Conservation (phyloP, 1,140 invertebrate species). For the Bombyx mori region DNA sequence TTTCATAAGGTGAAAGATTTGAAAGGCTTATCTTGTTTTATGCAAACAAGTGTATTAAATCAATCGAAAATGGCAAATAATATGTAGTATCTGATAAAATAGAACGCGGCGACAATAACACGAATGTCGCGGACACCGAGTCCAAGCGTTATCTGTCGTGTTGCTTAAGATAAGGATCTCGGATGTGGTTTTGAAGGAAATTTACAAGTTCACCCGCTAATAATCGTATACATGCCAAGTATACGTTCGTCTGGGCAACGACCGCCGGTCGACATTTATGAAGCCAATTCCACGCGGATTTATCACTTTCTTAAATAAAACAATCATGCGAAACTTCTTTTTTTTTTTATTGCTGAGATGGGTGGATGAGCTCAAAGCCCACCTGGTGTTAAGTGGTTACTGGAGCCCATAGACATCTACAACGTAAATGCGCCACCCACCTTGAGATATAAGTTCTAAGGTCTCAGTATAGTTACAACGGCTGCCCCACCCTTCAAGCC, state of each 20-base stretch:
- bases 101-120: slow-evolving; percentile 44
- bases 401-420: too few relatives aligned
- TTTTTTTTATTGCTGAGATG: too few relatives aligned
- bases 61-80: slow-evolving; percentile 51
- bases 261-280: slow-evolving; percentile 37
- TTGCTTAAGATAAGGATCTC: slow-evolving; percentile 46
- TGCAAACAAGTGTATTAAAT: slow-evolving; percentile 53
- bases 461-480: too few relatives aligned
- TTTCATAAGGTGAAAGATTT: slow-evolving; percentile 40
- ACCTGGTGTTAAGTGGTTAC: too few relatives aligned
- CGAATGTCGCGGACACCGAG: slow-evolving; percentile 24
- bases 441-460: too few relatives aligned
- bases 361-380: too few relatives aligned
- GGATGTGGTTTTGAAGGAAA: slow-evolving; percentile 48
- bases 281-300: slow-evolving; percentile 51
- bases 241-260: slow-evolving; percentile 29
- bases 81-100: slow-evolving; percentile 32
- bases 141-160: slow-evolving; percentile 29
- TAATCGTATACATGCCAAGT: slow-evolving; percentile 55
- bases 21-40: slow-evolving; percentile 49
- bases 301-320: slow-evolving; percentile 32
- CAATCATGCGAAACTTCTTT: too few relatives aligned
- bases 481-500: too few relatives aligned
- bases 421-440: too few relatives aligned
- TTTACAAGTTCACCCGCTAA: slow-evolving; percentile 56